phyloP scores from a whole-genome alignment of 2,113 vertebrate species.

The Melanotaenia duboulayi region DNA sequence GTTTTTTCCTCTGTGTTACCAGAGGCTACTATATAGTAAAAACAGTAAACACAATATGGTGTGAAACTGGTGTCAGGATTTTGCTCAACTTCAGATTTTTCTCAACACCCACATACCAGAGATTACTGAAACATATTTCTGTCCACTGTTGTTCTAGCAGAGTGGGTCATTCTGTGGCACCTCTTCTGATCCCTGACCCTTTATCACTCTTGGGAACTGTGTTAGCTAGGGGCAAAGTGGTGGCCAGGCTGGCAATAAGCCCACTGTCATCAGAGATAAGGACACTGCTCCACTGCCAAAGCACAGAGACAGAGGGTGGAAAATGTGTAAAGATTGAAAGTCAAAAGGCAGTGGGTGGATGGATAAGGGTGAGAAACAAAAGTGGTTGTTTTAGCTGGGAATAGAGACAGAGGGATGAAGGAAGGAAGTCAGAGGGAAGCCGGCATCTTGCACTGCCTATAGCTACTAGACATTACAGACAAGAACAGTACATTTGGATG shows the following conservation, averaged over 20 bases:
- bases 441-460: conserved; percentile 10
- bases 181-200: conserved; percentile 51
- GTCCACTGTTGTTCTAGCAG: conserved; percentile 43
- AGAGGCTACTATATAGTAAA: conserved; percentile 23
- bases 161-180: conserved; percentile 50
- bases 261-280: conserved; percentile 70
- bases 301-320: conserved; percentile 45
- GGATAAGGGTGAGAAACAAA: conserved; percentile 32
- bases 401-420: conserved; percentile 18
- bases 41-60: conserved; percentile 11
- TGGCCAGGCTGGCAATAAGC: conserved; percentile 61
- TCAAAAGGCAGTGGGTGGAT: conserved; percentile 50
- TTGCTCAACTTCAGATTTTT: conserved; percentile 14
- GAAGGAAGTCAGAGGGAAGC: conserved; percentile 14
- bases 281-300: conserved; percentile 50
- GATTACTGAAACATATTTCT: conserved; percentile 31
- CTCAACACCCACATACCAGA: conserved; percentile 12
- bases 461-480: conserved; percentile 26
- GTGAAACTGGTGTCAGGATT: conserved; percentile 8
- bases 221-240: conserved; percentile 60
- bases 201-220: conserved; percentile 50
- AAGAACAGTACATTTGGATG: conserved; percentile 4
- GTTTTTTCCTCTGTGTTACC: conserved; percentile 14
- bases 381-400: conserved; percentile 39
- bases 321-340: conserved; percentile 55